A percentile compares a stretch with the other conserved stretches of the same genome.
These are phyloP conservation scores for Gambusia yucatana DNA, from an alignment of 2,797 vertebrate species.

Conservation along the genomic window DNA sequence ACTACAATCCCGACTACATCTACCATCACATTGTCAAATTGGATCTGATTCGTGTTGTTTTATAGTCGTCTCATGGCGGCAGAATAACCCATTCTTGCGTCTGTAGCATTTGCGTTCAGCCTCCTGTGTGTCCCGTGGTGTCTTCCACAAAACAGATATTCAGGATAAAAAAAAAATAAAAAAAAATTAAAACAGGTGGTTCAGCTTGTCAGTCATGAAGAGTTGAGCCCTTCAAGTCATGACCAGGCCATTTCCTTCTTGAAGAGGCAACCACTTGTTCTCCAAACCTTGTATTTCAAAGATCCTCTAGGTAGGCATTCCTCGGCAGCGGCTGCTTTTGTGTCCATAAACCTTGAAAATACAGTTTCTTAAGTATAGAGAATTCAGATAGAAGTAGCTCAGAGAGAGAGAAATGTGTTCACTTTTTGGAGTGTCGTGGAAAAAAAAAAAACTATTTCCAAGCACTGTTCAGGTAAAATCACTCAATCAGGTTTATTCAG, in stretches of 20 bases:
- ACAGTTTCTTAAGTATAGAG: not conserved
- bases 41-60: not conserved
- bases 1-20: not conserved
- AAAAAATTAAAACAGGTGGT: constrained; percentile 21
- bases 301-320: not conserved
- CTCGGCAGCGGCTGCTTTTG: not conserved
- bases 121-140: not conserved
- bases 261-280: not conserved
- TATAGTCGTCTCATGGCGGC: not conserved
- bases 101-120: not conserved
- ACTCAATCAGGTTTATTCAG: too few relatives aligned
- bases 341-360: not conserved
- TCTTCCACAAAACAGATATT: constrained; percentile 22
- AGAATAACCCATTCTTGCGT: not conserved
- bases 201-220: constrained; percentile 3
- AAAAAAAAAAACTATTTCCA: too few relatives aligned
- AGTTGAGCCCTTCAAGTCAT: not conserved
- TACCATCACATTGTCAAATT: not conserved
- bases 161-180: constrained; percentile 36
- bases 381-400: not conserved
- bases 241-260: not conserved
- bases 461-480: too few relatives aligned
- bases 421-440: not conserved
- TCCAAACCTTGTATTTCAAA: not conserved
- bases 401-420: not conserved